Base-by-base conservation (phyloP, 2,888 invertebrate genomes). In the Hybos culiciformis region DNA sequence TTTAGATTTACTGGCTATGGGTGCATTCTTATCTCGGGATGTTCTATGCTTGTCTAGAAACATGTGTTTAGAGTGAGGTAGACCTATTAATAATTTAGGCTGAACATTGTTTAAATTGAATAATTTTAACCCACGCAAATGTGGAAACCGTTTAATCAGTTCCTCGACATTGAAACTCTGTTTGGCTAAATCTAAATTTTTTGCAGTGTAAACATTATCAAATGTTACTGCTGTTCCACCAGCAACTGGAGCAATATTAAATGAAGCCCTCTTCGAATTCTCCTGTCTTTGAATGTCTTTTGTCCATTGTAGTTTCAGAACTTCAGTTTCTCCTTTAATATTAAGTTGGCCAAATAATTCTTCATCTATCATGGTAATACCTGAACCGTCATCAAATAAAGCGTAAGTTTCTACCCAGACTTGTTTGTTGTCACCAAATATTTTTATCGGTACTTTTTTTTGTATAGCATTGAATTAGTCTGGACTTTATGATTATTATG, bases 391-490 rank as follows among this genome's bases (percentile, higher is more conserved):
- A 26, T 46, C 45, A 3, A 40, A 37, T 7, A 46, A 39, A 2
- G 33, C 26, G 18, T 33, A 44, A 1, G 41, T 45, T 20, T 37
- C 37, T n/a, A 29, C 6, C 29, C 29, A 29, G 12, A 7, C 4
- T n/a, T n/a, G 3, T 29, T 29, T 19, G 3, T 33, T 24, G n/a
- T 37, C 36, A 3, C 45, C 45, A 31, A 20, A 37, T 5, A 48
- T 8, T 7, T 42, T 46, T 4, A 47, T 32, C 1, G 48, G 46
- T 15, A 50, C 6, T n/a, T 48, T 37, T n/a, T n/a, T 26, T 45
- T 41, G 19, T 45, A 49, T 4, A 46, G 40, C n/a, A 37, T 36
- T 29, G 26, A 9, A 7, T 26, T 12, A 12, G 26, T 4, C 7
- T 26, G 9, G 3, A 26, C 7, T 5, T 4, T 26, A 7, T 26